Base-by-base conservation (phyloP, 2,888 invertebrate genomes). In the Lasioglossum leucozonium region DNA sequence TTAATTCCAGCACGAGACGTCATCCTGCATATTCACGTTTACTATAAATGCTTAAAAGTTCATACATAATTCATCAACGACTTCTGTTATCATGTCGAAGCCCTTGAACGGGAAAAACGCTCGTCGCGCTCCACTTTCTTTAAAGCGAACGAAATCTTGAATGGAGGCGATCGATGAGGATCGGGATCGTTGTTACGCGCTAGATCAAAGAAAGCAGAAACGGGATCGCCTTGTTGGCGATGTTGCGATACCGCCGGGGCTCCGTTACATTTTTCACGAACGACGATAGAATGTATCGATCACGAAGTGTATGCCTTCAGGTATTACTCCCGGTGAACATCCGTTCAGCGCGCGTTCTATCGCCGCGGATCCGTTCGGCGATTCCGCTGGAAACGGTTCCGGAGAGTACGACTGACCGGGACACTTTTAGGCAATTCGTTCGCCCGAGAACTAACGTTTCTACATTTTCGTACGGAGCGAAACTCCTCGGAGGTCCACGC, bases 211-310 rank as follows among this genome's bases (percentile, higher is more conserved):
- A 13, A 42, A 34, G 67, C 37, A 42, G 16, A 6, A 72, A 67
- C 10, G 44, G 6, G 22, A 51, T 4, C 22, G 30, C 62, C 26
- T 2, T 8, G 72, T 22, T 18, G 69, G 62, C 75, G 47, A 77
- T 51, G 72, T 69, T 77, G 42, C 67, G 77, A 77, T 79, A 62
- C 62, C 62, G 78, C 72, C 40, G 34, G 37, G 37, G 42, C 76
- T 71, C 30, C 42, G 44, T 79, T 89, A 81, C 82, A 89, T 89
- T 89, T 89, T 89, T 89, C 82, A 88, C 81, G 88, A 87, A 81
- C 34, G 62, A 74, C 75, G 77, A 84, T 82, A 80, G 79, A 77
- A 67, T 18, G 76, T 79, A 84, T 88, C 84, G 89, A 89, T 85
- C 85, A 72, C 30, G 22, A 26, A n/a, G 37, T 58, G 26, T 65